Base-by-base conservation (phyloP, 2,888 invertebrate species). In the Tachina fera region DNA sequence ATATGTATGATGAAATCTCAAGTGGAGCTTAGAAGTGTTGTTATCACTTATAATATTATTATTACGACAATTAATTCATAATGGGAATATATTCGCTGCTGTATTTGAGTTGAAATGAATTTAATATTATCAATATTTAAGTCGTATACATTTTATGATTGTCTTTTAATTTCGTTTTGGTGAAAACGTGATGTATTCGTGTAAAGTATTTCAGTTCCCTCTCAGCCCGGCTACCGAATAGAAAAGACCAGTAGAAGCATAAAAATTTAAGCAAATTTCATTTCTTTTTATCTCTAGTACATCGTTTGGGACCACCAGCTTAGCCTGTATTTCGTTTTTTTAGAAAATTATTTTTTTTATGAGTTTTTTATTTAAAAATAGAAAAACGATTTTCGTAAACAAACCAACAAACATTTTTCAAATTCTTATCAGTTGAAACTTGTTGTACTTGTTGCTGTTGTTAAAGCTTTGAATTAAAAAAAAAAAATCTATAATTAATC, bases 361-460 rank as follows among this genome's bases (percentile, higher is more conserved):
- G 3, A 41, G 9, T 4, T n/a, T 43, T 61, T 4, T 43, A 11
- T 61, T 19, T 72, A 68, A 63, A 81, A 72, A 67, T 77, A 84
- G 61, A 41, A 61, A 61, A 61, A 61, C 22, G 31, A 58, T 14
- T 60, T 63, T 63, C 9, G 4, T 14, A 13, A 41, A 51, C 9
- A 31, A 63, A 58, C 39, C 39, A 60, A 13, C 68, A 74, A 68
- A 82, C 22, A 72, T 58, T 70, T 60, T 82, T 51, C 13, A 39
- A 82, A 47, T 79, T 65, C 83, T 86, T 86, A 86, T 86, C 86
- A 86, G 83, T 51, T 39, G 9, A 31, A 65, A 78, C 9, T 61
- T 19, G 47, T 39, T 3, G 45, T 45, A 6, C 4, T 53, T 72
- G 56, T 71, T 79, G n/a, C 70, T 51, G 58, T 51, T 71, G 19